phyloP scores from a whole-genome alignment of 2,113 vertebrate species.

The Petromus typicus region DNA sequence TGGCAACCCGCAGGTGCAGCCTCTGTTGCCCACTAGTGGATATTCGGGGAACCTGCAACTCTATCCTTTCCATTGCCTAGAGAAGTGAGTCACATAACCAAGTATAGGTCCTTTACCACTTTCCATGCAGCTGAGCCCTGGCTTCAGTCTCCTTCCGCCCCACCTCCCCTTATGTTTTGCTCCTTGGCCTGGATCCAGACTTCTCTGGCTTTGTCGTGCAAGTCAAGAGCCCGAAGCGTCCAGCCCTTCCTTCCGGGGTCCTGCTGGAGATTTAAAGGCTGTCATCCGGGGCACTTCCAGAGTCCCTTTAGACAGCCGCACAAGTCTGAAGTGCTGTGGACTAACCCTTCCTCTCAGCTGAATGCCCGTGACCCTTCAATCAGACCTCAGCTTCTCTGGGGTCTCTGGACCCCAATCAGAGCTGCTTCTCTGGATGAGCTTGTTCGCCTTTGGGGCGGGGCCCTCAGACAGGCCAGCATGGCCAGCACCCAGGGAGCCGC shows the following conservation, averaged over 20 bases:
- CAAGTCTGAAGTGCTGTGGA: background rate
- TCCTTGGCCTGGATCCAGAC: background rate
- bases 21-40: conserved; percentile 15
- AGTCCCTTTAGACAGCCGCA: background rate
- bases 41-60: background rate
- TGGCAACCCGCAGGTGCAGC: background rate
- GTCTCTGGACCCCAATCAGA: no score
- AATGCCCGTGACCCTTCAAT: background rate
- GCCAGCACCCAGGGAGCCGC: background rate
- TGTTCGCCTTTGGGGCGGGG: background rate
- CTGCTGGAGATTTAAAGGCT: background rate
- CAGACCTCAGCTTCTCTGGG: background rate
- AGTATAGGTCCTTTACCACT: background rate
- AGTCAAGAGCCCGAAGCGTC: background rate
- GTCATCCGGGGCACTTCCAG: background rate
- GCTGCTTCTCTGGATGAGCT: background rate
- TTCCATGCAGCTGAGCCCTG: background rate
- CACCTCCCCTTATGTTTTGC: background rate
- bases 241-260: background rate
- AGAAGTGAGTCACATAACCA: background rate
- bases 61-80: background rate
- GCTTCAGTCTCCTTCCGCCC: background rate
- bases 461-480: background rate
- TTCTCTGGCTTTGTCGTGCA: conserved; percentile 17
- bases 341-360: background rate